Evolutionary conservation across 2,797 vertebrate species (phyloP).

Genomic region (Pseudochirops corinnae): DNA sequence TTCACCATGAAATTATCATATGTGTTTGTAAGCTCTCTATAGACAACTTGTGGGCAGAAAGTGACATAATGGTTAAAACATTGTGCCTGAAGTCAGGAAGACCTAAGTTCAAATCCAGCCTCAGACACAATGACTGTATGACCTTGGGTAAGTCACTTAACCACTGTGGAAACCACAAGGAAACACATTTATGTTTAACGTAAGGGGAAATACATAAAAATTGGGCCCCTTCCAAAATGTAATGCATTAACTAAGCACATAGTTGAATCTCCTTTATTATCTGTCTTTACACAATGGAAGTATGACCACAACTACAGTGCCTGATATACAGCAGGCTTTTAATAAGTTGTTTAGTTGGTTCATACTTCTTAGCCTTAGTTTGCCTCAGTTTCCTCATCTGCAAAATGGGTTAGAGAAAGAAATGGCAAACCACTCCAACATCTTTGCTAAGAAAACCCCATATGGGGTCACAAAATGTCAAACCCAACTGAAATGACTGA

Average conservation of each 20-base stretch:
- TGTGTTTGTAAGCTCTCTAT: neutral
- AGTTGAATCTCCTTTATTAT: too few relatives aligned
- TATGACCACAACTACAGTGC: too few relatives aligned
- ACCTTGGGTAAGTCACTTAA: neutral
- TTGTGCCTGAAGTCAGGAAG: neutral
- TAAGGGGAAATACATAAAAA: neutral
- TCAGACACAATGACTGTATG: neutral
- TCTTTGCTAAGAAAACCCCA: too few relatives aligned
- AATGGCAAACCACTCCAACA: too few relatives aligned
- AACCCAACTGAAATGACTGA: too few relatives aligned
- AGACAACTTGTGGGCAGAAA: too few relatives aligned
- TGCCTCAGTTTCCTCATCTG: neutral
- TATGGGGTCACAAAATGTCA: too few relatives aligned
- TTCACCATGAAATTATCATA: neutral
- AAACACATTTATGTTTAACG: neutral
- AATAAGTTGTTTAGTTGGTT: neutral
- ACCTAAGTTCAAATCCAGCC: neutral
- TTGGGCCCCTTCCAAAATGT: too few relatives aligned
- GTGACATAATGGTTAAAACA: neutral
- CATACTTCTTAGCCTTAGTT: neutral
- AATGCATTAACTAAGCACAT: too few relatives aligned
- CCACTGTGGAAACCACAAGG: neutral
- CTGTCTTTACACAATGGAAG: too few relatives aligned
- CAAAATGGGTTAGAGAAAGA: neutral
- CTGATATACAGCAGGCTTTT: too few relatives aligned